These are phyloP conservation scores for Agrilus biguttatus DNA, from an alignment of 2,888 invertebrate genomes.

Conservation along the genomic window DNA sequence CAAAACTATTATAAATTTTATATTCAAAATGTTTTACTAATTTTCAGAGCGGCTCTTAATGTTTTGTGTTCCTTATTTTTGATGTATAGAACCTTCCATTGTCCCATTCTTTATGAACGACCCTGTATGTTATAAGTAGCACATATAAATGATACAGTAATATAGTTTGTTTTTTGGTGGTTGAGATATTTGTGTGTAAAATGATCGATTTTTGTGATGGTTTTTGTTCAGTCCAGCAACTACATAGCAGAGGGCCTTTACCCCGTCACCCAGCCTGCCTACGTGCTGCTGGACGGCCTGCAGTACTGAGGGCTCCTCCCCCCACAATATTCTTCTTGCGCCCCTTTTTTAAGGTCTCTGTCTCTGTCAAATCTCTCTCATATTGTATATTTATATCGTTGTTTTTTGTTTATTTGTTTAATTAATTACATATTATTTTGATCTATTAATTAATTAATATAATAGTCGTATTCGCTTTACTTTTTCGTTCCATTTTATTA, in stretches of 20 bases:
- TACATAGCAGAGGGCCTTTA: conserved; percentile 38
- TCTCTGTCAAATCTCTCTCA: conserved; percentile 8
- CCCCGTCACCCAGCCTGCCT: conserved; percentile 43
- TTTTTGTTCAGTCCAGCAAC: conserved; percentile 29
- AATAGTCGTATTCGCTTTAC: not conserved
- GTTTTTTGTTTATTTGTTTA: conserved; percentile 2
- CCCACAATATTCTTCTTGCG: conserved; percentile 14
- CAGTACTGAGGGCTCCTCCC: conserved; percentile 41
- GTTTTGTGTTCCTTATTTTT: no score
- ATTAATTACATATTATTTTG: not conserved
- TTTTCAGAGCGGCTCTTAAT: no score
- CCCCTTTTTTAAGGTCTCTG: conserved; percentile 29
- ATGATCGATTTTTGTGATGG: not conserved
- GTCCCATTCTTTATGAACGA: no score
- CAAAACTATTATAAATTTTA: no score
- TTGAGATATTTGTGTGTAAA: not conserved
- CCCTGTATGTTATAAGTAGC: no score
- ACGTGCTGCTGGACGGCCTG: conserved; percentile 46
- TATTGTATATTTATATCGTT: conserved; percentile 4
- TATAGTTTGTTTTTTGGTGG: not conserved
- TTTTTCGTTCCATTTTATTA: no score
- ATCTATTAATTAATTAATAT: not conserved
- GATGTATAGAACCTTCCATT: no score
- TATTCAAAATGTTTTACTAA: no score
- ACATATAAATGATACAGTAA: not conserved